phyloP scores from a whole-genome alignment of 2,797 vertebrate genomes.

The Catostomus latipinnis region DNA sequence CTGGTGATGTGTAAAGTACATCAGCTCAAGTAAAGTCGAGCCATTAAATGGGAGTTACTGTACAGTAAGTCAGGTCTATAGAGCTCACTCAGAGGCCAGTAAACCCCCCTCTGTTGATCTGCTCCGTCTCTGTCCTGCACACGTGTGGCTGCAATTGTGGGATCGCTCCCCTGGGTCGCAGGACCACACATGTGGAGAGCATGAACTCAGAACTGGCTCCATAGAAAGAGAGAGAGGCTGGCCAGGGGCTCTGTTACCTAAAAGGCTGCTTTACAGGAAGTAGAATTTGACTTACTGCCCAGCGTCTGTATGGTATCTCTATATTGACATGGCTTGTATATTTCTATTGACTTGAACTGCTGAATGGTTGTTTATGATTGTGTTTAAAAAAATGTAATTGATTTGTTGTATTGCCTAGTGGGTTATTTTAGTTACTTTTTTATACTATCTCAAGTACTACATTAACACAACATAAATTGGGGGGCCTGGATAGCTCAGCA shows the following conservation, averaged over 20 bases:
- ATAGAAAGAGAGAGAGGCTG: conserved; percentile 47
- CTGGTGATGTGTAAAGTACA: not conserved
- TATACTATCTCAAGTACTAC: no score
- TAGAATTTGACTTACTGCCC: conserved; percentile 17
- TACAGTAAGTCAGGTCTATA: conserved; percentile 32
- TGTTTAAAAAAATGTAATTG: not conserved
- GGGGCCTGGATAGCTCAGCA: no score
- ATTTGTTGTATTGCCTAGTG: no score
- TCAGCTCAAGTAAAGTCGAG: not conserved
- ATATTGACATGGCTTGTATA: conserved; percentile 25
- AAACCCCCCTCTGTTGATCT: conserved; percentile 76
- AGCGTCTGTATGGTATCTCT: not conserved
- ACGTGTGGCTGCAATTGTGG: conserved; percentile 81
- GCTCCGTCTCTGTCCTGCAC: conserved; percentile 78
- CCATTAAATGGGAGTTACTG: not conserved
- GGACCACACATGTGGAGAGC: conserved; percentile 84
- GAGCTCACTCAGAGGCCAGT: conserved; percentile 73
- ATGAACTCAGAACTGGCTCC: conserved; percentile 69
- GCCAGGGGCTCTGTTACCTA: conserved; percentile 55
- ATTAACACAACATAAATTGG: no score
- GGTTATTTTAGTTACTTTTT: no score
- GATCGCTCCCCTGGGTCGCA: conserved; percentile 76
- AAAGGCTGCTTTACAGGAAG: conserved; percentile 46
- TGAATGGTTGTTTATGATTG: conserved; percentile 38
- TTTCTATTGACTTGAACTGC: conserved; percentile 13